Evolutionary conservation across 1,140 invertebrate genomes (phyloP).

Genomic region (Drosophila truncata): DNA sequence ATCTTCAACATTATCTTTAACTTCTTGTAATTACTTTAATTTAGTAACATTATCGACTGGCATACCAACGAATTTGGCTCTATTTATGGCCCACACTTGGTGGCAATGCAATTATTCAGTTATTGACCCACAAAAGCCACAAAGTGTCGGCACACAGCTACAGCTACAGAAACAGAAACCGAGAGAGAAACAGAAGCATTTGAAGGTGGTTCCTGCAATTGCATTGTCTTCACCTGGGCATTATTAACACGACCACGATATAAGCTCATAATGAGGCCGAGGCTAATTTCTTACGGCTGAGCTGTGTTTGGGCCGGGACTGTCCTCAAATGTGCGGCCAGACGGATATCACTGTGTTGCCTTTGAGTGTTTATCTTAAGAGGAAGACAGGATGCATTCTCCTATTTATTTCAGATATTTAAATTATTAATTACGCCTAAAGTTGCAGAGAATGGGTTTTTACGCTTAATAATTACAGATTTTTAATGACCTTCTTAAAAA

Average conservation of each 20-base stretch:
- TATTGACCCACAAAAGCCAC: slow-evolving; percentile 78
- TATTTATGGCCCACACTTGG: slow-evolving; percentile 35
- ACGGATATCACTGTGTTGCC: background rate
- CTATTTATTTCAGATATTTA: background rate
- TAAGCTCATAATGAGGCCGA: slow-evolving; percentile 77
- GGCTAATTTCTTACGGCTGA: slow-evolving; percentile 57
- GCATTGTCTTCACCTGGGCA: slow-evolving; percentile 62
- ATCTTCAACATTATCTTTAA: background rate
- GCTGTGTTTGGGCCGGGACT: slow-evolving; percentile 15
- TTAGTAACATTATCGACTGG: slow-evolving; percentile 3
- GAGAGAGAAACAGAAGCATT: background rate
- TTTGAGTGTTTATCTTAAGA: slow-evolving; percentile 32
- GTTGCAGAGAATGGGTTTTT: no score
- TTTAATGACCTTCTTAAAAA: no score
- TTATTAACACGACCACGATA: slow-evolving; percentile 76
- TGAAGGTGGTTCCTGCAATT: slow-evolving; percentile 18
- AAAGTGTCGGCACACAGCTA: slow-evolving; percentile 56
- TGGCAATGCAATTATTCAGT: slow-evolving; percentile 71
- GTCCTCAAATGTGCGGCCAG: slow-evolving; percentile 60
- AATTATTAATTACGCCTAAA: slow-evolving; percentile 1
- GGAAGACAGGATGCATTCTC: slow-evolving; percentile 1
- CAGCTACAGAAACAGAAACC: slow-evolving; percentile 11
- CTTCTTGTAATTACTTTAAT: slow-evolving; percentile 6
- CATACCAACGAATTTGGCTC: slow-evolving; percentile 14
- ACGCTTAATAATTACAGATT: background rate